These are phyloP conservation scores for Ophthalmolycus amberensis DNA, from an alignment of 2,113 vertebrate genomes.

Conservation along the genomic window DNA sequence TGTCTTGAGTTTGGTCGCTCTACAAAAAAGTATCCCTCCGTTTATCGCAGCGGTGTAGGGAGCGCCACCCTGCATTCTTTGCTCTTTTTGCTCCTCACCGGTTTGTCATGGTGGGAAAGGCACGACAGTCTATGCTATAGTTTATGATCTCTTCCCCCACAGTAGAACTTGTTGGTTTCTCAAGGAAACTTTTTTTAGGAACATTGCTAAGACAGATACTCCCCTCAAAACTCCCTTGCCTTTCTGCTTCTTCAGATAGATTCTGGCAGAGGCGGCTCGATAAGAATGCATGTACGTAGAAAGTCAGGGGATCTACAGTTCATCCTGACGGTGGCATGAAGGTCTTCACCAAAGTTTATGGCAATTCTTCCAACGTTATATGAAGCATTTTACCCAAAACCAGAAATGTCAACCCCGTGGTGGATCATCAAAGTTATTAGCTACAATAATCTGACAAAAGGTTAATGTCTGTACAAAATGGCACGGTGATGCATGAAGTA, in stretches of 20 bases:
- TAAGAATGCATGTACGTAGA: constrained; percentile 13
- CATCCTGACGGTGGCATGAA: too few relatives aligned
- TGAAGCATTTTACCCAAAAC: too few relatives aligned
- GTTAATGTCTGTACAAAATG: background rate
- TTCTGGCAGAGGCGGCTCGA: background rate
- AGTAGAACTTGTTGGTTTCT: background rate
- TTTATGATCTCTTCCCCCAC: background rate
- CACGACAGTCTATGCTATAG: background rate
- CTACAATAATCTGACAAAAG: too few relatives aligned
- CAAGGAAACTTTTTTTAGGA: constrained; percentile 1
- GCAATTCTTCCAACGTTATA: too few relatives aligned
- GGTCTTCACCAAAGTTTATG: too few relatives aligned
- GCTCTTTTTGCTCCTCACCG: background rate
- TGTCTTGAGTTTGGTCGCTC: constrained; percentile 30
- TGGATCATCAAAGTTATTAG: background rate
- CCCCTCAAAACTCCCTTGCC: background rate
- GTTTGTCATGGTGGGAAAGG: constrained; percentile 14
- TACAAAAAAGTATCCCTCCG: constrained; percentile 24
- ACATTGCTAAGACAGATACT: background rate
- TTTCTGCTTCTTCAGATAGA: constrained; percentile 1
- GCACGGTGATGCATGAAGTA: background rate
- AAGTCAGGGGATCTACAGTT: too few relatives aligned
- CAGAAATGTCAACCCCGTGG: too few relatives aligned
- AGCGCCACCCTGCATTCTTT: background rate
- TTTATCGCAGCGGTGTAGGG: constrained; percentile 18